phyloP scores from a whole-genome alignment of 2,888 invertebrate species.

The Ecliptopera silaceata region DNA sequence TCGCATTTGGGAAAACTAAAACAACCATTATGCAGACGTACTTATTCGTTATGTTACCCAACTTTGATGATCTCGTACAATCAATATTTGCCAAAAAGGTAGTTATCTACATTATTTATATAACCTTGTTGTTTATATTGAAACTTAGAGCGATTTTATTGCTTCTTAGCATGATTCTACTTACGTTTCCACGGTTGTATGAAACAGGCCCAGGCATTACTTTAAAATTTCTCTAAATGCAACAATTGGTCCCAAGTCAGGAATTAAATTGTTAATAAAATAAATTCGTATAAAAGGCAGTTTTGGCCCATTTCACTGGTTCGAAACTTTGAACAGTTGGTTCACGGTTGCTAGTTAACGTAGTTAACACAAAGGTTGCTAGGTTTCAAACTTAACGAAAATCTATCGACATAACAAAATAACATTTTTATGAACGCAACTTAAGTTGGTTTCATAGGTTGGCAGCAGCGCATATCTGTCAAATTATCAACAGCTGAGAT shows the following conservation, averaged over 20 bases:
- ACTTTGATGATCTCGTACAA: neutral
- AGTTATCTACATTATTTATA: neutral
- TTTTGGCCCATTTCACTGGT: slow-evolving; percentile 65
- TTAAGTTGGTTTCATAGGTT: neutral
- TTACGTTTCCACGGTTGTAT: slow-evolving; percentile 76
- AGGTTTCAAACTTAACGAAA: slow-evolving; percentile 44
- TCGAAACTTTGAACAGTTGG: slow-evolving; percentile 32
- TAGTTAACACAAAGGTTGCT: slow-evolving; percentile 7
- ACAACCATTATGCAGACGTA: slow-evolving; percentile 2
- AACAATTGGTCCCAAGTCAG: slow-evolving; percentile 63
- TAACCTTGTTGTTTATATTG: slow-evolving; percentile 32
- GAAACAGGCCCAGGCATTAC: slow-evolving; percentile 78
- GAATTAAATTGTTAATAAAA: slow-evolving; percentile 51
- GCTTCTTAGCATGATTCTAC: slow-evolving; percentile 35
- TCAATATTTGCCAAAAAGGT: neutral
- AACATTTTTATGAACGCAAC: slow-evolving; percentile 15
- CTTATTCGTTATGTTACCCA: neutral
- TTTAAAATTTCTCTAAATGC: slow-evolving; percentile 39
- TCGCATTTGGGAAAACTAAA: slow-evolving; percentile 60
- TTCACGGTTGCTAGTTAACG: slow-evolving; percentile 51
- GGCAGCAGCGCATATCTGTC: slow-evolving; percentile 23
- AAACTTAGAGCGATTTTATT: neutral
- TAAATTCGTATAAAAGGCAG: slow-evolving; percentile 74
- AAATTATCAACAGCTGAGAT: slow-evolving; percentile 11
- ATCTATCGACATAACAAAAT: neutral